phyloP scores from a whole-genome alignment of 2,797 vertebrate species.

The Urocyon cinereoargenteus region DNA sequence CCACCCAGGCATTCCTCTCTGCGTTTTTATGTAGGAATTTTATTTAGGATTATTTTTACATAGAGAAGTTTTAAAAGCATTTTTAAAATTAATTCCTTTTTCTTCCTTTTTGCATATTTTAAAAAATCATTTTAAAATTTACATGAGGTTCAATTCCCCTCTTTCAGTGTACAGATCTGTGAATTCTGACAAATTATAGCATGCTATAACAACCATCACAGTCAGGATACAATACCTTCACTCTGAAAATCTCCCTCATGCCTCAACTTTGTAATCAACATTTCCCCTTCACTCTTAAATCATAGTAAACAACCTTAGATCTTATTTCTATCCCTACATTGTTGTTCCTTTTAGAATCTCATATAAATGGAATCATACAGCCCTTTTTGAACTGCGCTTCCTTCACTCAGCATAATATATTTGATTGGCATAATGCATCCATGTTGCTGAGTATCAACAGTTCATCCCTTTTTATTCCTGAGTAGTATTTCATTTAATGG shows the following conservation, averaged over 20 bases:
- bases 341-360: background rate
- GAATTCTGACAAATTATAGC: background rate
- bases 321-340: background rate
- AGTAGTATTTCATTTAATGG: background rate
- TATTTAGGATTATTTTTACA: slow-evolving; percentile 3
- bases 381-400: background rate
- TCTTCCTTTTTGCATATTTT: background rate
- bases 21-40: background rate
- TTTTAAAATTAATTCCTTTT: background rate
- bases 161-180: background rate
- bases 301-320: background rate
- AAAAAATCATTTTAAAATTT: background rate
- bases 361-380: background rate
- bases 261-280: background rate
- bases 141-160: background rate
- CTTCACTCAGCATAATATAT: background rate
- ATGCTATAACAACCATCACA: background rate
- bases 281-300: background rate
- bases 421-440: background rate
- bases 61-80: background rate
- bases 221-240: background rate
- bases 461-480: background rate
- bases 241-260: background rate
- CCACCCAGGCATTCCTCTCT: background rate
- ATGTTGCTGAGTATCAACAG: background rate